Evolutionary conservation across 1,140 invertebrate genomes (phyloP), one percentile per base, ranked within the genome.

Genomic region (Tachypleus tridentatus): DNA sequence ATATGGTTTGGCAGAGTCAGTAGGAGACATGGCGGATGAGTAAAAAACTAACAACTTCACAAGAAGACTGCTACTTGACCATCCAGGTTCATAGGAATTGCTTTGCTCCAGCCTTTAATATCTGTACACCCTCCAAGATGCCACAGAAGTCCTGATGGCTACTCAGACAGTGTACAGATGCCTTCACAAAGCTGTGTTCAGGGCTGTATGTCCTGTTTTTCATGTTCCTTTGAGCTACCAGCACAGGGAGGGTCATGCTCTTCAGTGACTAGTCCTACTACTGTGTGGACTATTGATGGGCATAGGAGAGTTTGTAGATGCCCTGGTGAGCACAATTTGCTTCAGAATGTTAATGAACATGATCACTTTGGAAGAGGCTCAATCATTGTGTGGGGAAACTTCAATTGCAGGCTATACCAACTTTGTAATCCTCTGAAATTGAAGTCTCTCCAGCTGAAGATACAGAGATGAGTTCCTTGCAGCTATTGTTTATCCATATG

Each of bases 381-480:
- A 61, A 51, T 61, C 8, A 49, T 60, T 3, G 59, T 60, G 4
- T 60, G 7, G 8, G 48, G 29, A 7, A 10, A 60, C 53, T 4
- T 52, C 60, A 11, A 61, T 52, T 52, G n/a, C n/a, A 8, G 4
- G 60, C 8, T 11, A 11, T 51, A 61, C 60, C 5, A 29, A 52
- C 51, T 49, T 61, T 11, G 48, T 49, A 8, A 60, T 60, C 51
- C 51, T 61, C 49, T 49, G 53, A 11, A 52, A 52, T 11, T 49
- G 50, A 11, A 10, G 51, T n/a, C 51, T 61, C 50, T 52, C 11
- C 8, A 29, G 8, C 53, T 50, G 1, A 11, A 49, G 60, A 61
- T 61, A 61, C 53, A 61, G 60, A 51, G 51, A 61, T 61, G 51
- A 61, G 60, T 52, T 61, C 60, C 51, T 61, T 51, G 53, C 10